Base-by-base conservation (phyloP, 2,113 vertebrate genomes). In the Parus major region DNA sequence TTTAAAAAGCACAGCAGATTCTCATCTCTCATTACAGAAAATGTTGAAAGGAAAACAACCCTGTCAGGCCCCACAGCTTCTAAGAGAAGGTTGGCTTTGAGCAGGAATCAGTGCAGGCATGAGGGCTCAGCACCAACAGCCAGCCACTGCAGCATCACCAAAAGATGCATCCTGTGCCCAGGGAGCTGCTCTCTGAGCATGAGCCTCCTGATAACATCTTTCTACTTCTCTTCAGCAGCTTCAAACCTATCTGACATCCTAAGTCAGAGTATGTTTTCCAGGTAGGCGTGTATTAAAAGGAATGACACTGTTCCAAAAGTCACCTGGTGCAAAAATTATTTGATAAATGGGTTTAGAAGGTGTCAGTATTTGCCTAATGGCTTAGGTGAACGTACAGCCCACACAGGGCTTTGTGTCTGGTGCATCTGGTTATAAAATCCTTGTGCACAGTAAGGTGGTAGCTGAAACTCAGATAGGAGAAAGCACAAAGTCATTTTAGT, bases 51-150 rank as follows among this genome's bases (percentile, higher is more conserved):
- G 28, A 31, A 23, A 82, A 4, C 21, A 46, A 5, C 3, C 4
- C 2, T 5, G 1, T 6, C 16, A 36, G 19, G 19, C 11, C 61
- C 20, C 4, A n/a, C 3, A 73, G 46, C 19, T 27, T 29, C n/a
- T 5, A 2, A 5, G 11, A 29, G 52, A 70, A 11, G 2, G 4
- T 14, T 35, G 91, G 41, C 17, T 36, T 41, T 4, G 63, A 65
- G 83, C 55, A 52, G 71, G 44, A 73, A 50, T 7, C 19, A 2
- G 31, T 0, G n/a, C 35, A 7, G 4, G 44, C 11, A 2, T 2
- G 15, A 61, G 63, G 69, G 35, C 31, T 8, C 1, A 0, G 68
- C 20, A 7, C 36, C 1, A 0, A 33, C 50, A 53, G 25, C 86
- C 7, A 0, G 36, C 42, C n/a, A 39, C 28, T 3, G 44, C 63